Evolutionary conservation across 2,113 vertebrate genomes (phyloP).

Genomic region (Nannospalax galili): DNA sequence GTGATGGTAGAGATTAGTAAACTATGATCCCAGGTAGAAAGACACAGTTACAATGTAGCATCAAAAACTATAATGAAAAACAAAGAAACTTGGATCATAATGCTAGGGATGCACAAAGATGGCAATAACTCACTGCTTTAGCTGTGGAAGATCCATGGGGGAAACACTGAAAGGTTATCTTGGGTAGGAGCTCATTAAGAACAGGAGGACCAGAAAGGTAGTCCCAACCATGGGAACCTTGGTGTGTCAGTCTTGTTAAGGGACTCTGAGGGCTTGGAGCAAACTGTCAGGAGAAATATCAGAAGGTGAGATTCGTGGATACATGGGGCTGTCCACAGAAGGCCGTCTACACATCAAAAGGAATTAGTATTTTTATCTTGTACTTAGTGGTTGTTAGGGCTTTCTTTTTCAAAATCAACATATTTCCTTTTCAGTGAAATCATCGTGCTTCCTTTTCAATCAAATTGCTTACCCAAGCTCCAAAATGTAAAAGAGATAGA

Average conservation of each 20-base stretch:
- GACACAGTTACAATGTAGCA: not conserved
- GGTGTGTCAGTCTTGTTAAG: not conserved
- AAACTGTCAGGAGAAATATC: not conserved
- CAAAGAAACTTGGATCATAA: not conserved
- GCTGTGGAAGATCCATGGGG: not conserved
- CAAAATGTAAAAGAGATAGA: not conserved
- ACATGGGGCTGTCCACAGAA: rapidly evolving
- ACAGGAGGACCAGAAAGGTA: not conserved
- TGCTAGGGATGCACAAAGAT: not conserved
- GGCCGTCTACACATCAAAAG: not conserved
- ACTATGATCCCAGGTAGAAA: not conserved
- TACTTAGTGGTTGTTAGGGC: not conserved
- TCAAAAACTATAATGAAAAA: not conserved
- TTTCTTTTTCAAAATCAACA: not conserved
- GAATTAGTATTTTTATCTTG: not conserved
- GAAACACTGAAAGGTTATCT: not conserved
- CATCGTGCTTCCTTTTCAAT: not conserved
- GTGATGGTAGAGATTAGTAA: not conserved
- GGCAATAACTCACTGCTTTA: not conserved
- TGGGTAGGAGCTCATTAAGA: not conserved
- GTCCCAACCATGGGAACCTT: not conserved
- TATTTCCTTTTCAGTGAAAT: not conserved
- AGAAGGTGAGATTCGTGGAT: not conserved
- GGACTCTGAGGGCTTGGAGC: not conserved
- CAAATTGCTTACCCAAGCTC: not conserved